These are phyloP conservation scores for Chromis chromis DNA, from an alignment of 2,797 vertebrate genomes.

Conservation along the genomic window DNA sequence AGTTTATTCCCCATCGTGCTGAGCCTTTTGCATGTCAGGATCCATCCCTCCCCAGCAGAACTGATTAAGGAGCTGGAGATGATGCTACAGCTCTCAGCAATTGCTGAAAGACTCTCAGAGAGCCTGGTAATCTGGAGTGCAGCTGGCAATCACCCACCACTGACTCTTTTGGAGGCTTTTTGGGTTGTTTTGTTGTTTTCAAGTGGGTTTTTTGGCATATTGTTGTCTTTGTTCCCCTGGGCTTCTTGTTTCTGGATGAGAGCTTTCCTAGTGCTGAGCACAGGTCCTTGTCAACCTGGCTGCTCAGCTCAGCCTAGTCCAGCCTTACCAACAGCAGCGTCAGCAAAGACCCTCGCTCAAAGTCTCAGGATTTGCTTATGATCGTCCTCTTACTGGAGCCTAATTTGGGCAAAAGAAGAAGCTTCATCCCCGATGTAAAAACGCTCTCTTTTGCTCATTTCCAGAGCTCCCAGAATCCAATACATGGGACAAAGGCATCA, in stretches of 20 bases:
- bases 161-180: conserved; percentile 74
- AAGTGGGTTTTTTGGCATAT: conserved; percentile 79
- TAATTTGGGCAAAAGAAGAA: conserved; percentile 67
- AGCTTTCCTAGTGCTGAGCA: conserved; percentile 86
- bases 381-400: conserved; percentile 70
- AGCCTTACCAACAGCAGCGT: conserved; percentile 70
- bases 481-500: conserved; percentile 60
- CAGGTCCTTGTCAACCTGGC: conserved; percentile 84
- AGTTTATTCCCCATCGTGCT: conserved; percentile 83
- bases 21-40: conserved; percentile 82
- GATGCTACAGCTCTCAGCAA: conserved; percentile 79
- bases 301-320: conserved; percentile 76
- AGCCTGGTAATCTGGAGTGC: conserved; percentile 82
- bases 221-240: conserved; percentile 84
- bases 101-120: conserved; percentile 77
- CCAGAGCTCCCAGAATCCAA: conserved; percentile 54
- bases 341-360: conserved; percentile 78
- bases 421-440: conserved; percentile 53
- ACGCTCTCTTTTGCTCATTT: conserved; percentile 54
- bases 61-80: conserved; percentile 86
- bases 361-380: conserved; percentile 73
- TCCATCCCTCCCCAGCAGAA: conserved; percentile 77
- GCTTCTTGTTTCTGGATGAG: conserved; percentile 87
- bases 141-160: conserved; percentile 85
- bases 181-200: conserved; percentile 85